These are phyloP conservation scores for Drosophila takahashii DNA, from an alignment of 1,140 invertebrate genomes.

Conservation along the genomic window DNA sequence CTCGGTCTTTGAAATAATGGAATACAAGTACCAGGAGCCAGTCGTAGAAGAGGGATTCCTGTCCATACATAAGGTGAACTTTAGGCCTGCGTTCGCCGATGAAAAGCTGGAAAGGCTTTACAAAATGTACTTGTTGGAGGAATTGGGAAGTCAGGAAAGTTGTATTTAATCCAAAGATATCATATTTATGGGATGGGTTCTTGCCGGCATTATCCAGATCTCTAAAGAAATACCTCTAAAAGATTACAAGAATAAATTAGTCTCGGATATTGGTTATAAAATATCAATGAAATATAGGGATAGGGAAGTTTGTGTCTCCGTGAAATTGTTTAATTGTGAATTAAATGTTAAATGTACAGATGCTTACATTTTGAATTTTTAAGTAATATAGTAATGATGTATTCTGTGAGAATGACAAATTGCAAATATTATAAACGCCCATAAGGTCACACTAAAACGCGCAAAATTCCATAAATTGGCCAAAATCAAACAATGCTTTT, in stretches of 20 bases:
- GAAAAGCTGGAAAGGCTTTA: conserved; percentile 90
- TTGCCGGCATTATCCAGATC: conserved; percentile 99
- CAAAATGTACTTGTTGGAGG: conserved; percentile 91
- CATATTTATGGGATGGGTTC: conserved; percentile 98
- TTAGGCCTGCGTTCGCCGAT: conserved; percentile 91
- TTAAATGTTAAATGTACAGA: too few relatives aligned
- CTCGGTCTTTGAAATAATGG: conserved; percentile 91
- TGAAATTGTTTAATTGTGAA: too few relatives aligned
- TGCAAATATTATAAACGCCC: too few relatives aligned
- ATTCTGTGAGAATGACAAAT: too few relatives aligned
- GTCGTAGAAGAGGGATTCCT: conserved; percentile 91
- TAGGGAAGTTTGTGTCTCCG: too few relatives aligned
- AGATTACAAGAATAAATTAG: conserved; percentile 29
- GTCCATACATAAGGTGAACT: conserved; percentile 93
- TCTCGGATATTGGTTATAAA: conserved; percentile 13
- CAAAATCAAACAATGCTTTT: conserved; percentile 1
- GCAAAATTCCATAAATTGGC: background rate
- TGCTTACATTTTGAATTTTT: too few relatives aligned
- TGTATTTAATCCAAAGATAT: conserved; percentile 93
- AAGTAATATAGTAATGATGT: too few relatives aligned
- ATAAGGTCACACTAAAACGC: background rate
- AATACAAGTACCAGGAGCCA: conserved; percentile 92
- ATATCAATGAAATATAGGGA: background rate
- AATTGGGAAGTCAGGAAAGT: conserved; percentile 65
- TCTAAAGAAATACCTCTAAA: conserved; percentile 85